Base-by-base conservation (phyloP, 2,888 invertebrate species). In the Amphiduros pacificus region DNA sequence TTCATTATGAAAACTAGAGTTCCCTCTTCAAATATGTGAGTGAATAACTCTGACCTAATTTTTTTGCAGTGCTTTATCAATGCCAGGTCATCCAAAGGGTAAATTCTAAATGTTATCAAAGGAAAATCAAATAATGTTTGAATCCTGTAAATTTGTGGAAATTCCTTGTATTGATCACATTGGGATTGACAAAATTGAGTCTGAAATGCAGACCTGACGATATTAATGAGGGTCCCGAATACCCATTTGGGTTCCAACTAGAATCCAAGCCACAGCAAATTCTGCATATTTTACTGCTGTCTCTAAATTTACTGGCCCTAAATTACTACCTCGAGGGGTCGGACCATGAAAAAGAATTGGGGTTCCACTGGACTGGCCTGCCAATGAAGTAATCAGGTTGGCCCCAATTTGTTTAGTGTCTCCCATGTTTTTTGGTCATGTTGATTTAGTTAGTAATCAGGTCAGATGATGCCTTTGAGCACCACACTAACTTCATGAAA, bases 371-470 rank as follows among this genome's bases (percentile, higher is more conserved):
- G n/a, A n/a, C n/a, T n/a, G n/a, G n/a, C n/a, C n/a, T 6, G 56
- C 22, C 29, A 41, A 49, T 9, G 31, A 56, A 49, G 48, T 56
- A 56, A 56, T 49, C 3, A 27, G 28, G 48, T 56, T 56, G 48
- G 56, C n/a, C 22, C 9, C n/a, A 56, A 49, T 49, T 48, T 49
- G 56, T 28, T 56, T 56, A 56, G 56, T 32, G 49, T 44, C 56
- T 3, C 17, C 29, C 27, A 17, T 20, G 27, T 56, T 49, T 36
- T 55, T 56, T 56, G 29, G 48, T 49, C 29, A 22, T 49, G 44
- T 56, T 56, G 56, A 56, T 29, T 44, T 31, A 48, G 56, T 56
- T 56, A 56, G 56, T 28, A 29, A 48, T 49, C 20, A 41, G 31
- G 28, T 2, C 14, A 17, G 40, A 17, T 22, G 36, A 31, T 24